Evolutionary conservation across 92 coral and sea anemone species (phyloP).

Genomic region (Bergia sp.): DNA sequence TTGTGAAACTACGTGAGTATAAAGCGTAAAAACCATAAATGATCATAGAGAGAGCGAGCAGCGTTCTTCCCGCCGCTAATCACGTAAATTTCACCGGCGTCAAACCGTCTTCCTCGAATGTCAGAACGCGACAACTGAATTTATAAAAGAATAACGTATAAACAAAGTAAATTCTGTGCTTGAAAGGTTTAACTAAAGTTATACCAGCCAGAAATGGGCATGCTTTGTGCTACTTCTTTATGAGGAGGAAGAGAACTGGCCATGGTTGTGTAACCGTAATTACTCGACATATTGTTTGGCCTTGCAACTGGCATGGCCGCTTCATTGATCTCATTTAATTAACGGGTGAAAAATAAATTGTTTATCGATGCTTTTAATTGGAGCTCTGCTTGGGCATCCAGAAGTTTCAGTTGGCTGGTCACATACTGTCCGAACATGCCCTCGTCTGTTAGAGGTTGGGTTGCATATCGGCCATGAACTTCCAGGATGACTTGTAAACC

Average conservation of each 20-base stretch:
- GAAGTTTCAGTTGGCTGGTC: constrained; percentile 51
- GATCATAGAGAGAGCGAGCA: background rate
- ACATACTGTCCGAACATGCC: constrained; percentile 59
- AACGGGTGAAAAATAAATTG: constrained; percentile 22
- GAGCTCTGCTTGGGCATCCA: constrained; percentile 24
- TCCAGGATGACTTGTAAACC: no score
- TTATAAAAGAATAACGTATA: no score
- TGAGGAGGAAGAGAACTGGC: constrained; percentile 9
- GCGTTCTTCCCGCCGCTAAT: background rate
- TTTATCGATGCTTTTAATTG: constrained; percentile 42
- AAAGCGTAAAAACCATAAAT: background rate
- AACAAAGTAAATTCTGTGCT: no score
- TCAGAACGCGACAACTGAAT: no score
- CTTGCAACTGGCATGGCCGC: background rate
- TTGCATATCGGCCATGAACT: background rate
- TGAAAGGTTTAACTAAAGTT: background rate
- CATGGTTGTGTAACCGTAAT: background rate
- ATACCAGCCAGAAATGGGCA: background rate
- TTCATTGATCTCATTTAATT: constrained; percentile 26
- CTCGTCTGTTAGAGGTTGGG: constrained; percentile 40
- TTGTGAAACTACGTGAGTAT: background rate
- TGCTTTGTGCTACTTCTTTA: background rate
- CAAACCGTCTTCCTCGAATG: no score
- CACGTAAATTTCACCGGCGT: background rate
- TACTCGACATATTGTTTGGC: background rate